Evolutionary conservation across 2,888 invertebrate genomes (phyloP).

Genomic region (Agonopterix arenella): DNA sequence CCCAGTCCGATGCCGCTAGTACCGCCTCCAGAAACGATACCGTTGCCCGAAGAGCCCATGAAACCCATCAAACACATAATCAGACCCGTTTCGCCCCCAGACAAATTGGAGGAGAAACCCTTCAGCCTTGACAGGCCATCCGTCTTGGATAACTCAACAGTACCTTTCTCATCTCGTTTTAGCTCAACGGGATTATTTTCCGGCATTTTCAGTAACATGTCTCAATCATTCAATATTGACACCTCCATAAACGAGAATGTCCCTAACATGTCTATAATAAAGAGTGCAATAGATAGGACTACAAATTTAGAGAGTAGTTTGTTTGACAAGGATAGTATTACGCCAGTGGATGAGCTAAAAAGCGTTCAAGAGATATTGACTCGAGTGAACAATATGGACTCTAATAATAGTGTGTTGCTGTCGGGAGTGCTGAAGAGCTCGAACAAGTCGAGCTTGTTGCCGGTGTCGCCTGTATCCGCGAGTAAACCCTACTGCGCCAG

Average conservation of each 20-base stretch:
- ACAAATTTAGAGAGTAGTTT: slow-evolving; percentile 64
- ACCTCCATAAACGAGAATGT: slow-evolving; percentile 53
- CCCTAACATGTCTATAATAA: slow-evolving; percentile 67
- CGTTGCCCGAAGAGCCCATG: slow-evolving; percentile 57
- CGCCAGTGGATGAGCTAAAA: slow-evolving; percentile 59
- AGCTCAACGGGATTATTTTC: slow-evolving; percentile 64
- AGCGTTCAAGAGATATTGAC: slow-evolving; percentile 69
- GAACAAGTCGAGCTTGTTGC: slow-evolving; percentile 27
- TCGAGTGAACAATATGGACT: slow-evolving; percentile 72
- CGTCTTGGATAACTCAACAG: slow-evolving; percentile 38
- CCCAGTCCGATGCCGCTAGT: slow-evolving; percentile 44
- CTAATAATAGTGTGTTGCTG: slow-evolving; percentile 67
- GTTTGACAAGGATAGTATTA: slow-evolving; percentile 56
- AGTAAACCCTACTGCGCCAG: slow-evolving; percentile 37
- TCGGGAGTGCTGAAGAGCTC: slow-evolving; percentile 63
- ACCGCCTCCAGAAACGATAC: slow-evolving; percentile 55
- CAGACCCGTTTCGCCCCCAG: slow-evolving; percentile 24
- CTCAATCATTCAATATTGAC: slow-evolving; percentile 47
- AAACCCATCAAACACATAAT: slow-evolving; percentile 23
- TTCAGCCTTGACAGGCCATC: slow-evolving; percentile 37
- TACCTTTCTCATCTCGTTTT: slow-evolving; percentile 56
- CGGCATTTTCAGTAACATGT: slow-evolving; percentile 63
- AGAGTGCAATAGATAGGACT: slow-evolving; percentile 72
- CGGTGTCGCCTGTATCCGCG: slow-evolving; percentile 27
- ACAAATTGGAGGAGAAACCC: slow-evolving; percentile 21